These are phyloP conservation scores for Xiphophorus maculatus DNA, from an alignment of 2,113 vertebrate species.

Conservation along the genomic window DNA sequence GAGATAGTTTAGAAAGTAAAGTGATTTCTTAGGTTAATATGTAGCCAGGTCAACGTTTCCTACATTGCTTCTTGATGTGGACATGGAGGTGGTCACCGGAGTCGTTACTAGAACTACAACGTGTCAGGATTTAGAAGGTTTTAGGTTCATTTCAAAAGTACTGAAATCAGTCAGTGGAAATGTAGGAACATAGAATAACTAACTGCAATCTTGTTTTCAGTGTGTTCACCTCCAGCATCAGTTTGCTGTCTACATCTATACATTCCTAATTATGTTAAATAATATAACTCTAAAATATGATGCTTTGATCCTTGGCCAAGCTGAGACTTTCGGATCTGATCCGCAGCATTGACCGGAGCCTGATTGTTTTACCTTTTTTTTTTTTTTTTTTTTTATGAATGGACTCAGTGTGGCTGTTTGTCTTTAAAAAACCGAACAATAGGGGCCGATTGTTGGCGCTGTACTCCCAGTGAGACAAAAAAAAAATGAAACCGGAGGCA, in stretches of 20 bases:
- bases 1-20: too few relatives aligned
- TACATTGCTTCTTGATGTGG: too few relatives aligned
- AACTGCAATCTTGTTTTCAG: too few relatives aligned
- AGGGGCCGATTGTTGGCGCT: constrained; percentile 57
- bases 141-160: background rate
- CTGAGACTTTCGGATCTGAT: constrained; percentile 18
- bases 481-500: constrained; percentile 54
- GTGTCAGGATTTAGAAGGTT: too few relatives aligned
- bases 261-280: too few relatives aligned
- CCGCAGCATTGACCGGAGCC: constrained; percentile 36
- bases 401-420: constrained; percentile 53
- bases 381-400: constrained; percentile 55
- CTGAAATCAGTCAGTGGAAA: background rate
- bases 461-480: constrained; percentile 63
- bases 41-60: too few relatives aligned
- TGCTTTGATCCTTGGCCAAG: background rate
- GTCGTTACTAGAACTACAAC: too few relatives aligned
- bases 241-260: background rate
- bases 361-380: constrained; percentile 51
- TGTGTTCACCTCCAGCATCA: too few relatives aligned
- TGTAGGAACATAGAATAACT: background rate
- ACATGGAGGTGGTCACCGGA: too few relatives aligned
- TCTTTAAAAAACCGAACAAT: constrained; percentile 72
- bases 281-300: background rate
- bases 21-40: too few relatives aligned